Evolutionary conservation across 2,797 vertebrate species (phyloP).

Genomic region (Philypnodon macrostomus): DNA sequence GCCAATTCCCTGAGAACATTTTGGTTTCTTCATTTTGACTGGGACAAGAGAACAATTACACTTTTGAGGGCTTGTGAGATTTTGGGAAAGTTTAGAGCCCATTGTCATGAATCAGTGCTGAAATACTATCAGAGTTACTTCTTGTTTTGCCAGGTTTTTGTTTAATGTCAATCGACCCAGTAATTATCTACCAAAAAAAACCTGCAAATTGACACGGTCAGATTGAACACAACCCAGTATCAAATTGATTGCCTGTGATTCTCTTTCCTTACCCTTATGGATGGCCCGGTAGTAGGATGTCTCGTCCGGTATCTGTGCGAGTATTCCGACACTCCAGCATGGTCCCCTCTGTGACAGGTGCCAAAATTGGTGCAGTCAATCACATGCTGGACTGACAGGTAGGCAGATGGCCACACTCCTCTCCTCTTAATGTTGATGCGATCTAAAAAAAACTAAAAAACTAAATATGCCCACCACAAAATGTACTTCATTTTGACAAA

Average conservation of each 20-base stretch:
- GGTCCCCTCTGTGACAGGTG: conserved; percentile 85
- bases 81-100: too few relatives aligned
- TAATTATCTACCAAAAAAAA: too few relatives aligned
- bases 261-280: conserved; percentile 74
- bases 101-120: too few relatives aligned
- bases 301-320: conserved; percentile 87
- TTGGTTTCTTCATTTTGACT: too few relatives aligned
- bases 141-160: too few relatives aligned
- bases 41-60: too few relatives aligned
- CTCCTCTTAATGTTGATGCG: conserved; percentile 89
- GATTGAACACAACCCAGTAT: neutral
- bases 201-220: too few relatives aligned
- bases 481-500: conserved; percentile 18
- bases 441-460: conserved; percentile 64
- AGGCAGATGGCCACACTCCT: conserved; percentile 85
- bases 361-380: conserved; percentile 81
- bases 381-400: conserved; percentile 88
- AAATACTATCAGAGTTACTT: too few relatives aligned
- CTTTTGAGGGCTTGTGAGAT: too few relatives aligned
- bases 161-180: too few relatives aligned
- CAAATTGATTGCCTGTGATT: neutral
- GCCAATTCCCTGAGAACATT: too few relatives aligned
- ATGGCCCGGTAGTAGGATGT: conserved; percentile 94
- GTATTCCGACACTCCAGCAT: conserved; percentile 81
- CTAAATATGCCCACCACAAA: neutral